A percentile compares a stretch with the other conserved stretches of the same genome.
These are phyloP conservation scores for Meteorus sp. DNA, from an alignment of 1,140 invertebrate species.

Conservation along the genomic window DNA sequence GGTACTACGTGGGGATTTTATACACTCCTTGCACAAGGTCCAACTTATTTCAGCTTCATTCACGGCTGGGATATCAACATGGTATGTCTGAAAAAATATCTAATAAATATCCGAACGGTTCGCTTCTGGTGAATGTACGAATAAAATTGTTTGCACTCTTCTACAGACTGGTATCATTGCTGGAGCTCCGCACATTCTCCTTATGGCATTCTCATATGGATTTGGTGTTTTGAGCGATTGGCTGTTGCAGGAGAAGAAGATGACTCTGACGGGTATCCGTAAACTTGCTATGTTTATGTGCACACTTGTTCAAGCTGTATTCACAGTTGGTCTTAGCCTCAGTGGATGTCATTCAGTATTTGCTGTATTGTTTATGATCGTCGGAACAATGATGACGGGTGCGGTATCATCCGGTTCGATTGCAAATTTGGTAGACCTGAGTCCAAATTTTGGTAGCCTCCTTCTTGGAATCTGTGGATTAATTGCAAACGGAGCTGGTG, in stretches of 20 bases:
- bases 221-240: constrained; percentile 66
- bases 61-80: constrained; percentile 79
- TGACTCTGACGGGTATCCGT: constrained; percentile 65
- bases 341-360: constrained; percentile 65
- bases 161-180: constrained; percentile 67
- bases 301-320: constrained; percentile 60
- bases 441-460: constrained; percentile 69
- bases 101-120: not conserved
- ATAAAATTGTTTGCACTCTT: constrained; percentile 5
- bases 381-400: constrained; percentile 65
- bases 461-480: constrained; percentile 64
- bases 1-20: constrained; percentile 85
- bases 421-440: constrained; percentile 67
- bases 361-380: constrained; percentile 65
- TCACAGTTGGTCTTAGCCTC: constrained; percentile 63
- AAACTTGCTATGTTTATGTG: constrained; percentile 66
- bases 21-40: constrained; percentile 81
- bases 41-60: constrained; percentile 82
- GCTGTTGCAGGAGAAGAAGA: constrained; percentile 60
- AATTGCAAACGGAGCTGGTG: constrained; percentile 59
- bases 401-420: constrained; percentile 68
- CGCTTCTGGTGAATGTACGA: not conserved
- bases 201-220: constrained; percentile 65
- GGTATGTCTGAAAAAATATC: constrained; percentile 58
- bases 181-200: constrained; percentile 66